Percentiles rank a stretch among this genome's conserved stretches.
Evolutionary conservation across 64 coral and sea anemone genomes (phyloP).

Genomic region (Pocillopora verrucosa): DNA sequence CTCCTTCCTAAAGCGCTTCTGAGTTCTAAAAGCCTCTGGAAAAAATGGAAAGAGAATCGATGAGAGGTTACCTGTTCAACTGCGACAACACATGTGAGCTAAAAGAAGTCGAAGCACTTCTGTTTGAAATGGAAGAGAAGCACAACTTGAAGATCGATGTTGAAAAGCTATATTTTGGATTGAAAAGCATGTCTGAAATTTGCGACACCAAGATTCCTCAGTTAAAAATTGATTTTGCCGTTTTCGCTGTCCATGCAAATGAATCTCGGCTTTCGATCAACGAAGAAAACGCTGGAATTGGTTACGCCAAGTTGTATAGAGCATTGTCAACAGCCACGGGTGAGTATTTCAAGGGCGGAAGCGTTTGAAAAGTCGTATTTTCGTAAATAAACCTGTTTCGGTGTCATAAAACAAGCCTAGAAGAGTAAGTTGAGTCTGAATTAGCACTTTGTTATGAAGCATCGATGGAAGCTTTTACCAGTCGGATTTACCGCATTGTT

Average conservation of each 20-base stretch:
- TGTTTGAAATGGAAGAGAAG: background rate
- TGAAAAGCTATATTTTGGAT: constrained; percentile 49
- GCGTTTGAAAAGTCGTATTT: too few relatives aligned
- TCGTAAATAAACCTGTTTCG: too few relatives aligned
- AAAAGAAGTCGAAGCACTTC: constrained; percentile 20
- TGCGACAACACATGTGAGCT: constrained; percentile 62
- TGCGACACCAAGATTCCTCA: background rate
- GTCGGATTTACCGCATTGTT: too few relatives aligned
- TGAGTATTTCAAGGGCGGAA: background rate
- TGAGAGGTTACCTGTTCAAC: constrained; percentile 43
- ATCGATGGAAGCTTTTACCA: too few relatives aligned
- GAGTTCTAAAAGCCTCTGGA: too few relatives aligned
- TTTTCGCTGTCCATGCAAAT: constrained; percentile 75
- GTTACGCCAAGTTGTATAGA: constrained; percentile 63
- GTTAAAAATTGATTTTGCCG: constrained; percentile 24
- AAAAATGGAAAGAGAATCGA: too few relatives aligned
- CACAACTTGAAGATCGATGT: background rate
- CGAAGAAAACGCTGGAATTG: constrained; percentile 53
- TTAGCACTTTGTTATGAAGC: too few relatives aligned
- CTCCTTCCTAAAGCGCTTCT: too few relatives aligned
- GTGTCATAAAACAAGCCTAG: too few relatives aligned
- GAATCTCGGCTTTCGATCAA: constrained; percentile 62
- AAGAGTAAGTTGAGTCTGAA: too few relatives aligned
- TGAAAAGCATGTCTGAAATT: constrained; percentile 40
- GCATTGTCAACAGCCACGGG: constrained; percentile 38